These are phyloP conservation scores for Ricordea florida DNA, from an alignment of 92 coral and sea anemone genomes.

Conservation along the genomic window DNA sequence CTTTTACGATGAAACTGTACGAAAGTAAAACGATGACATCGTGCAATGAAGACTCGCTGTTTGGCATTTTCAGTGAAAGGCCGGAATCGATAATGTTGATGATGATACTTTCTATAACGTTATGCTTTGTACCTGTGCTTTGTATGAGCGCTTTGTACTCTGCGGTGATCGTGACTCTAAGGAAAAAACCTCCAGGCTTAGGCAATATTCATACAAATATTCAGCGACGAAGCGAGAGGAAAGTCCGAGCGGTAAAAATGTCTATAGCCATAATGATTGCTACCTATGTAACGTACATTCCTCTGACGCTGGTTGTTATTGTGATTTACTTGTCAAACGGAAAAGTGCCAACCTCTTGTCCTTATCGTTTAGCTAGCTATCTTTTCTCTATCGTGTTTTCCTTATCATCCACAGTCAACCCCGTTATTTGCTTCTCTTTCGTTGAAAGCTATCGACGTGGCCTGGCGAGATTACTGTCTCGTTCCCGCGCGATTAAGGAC, in stretches of 20 bases:
- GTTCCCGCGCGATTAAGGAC: no score
- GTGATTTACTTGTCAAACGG: neutral
- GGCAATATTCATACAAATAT: neutral
- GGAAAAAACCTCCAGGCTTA: neutral
- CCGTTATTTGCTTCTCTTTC: neutral
- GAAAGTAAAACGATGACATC: neutral
- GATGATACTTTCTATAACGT: no score
- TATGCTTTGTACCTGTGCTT: neutral
- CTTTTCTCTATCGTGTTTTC: no score
- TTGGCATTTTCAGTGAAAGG: no score
- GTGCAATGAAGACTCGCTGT: neutral
- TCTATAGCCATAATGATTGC: no score
- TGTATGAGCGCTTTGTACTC: neutral
- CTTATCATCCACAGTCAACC: neutral
- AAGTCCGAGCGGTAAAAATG: neutral
- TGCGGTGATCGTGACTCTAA: neutral
- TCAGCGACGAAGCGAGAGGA: neutral
- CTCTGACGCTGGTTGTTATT: no score
- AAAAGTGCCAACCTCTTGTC: neutral
- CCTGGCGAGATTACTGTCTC: no score
- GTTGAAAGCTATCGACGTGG: slow-evolving; percentile 4
- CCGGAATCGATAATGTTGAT: neutral
- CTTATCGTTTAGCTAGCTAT: no score
- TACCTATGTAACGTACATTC: no score
- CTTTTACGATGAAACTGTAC: neutral